Conservation (phyloP, 2,113 vertebrate genomes). For the Microtus ochrogaster region DNA sequence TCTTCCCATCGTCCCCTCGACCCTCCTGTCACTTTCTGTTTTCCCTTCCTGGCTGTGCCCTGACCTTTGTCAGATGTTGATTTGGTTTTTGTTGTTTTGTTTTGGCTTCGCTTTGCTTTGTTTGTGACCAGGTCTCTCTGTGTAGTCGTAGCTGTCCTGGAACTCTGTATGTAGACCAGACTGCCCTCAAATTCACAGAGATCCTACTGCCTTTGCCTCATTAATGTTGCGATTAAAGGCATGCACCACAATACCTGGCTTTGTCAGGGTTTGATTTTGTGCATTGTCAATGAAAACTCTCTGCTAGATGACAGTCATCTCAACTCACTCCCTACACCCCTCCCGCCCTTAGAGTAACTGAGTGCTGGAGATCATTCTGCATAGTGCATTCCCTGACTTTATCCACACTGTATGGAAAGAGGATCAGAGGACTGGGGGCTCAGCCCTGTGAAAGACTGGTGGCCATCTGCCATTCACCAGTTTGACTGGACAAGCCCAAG, state of each 20-base stretch:
- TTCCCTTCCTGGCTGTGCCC: background rate
- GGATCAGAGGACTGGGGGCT: background rate
- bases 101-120: background rate
- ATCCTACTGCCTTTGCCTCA: background rate
- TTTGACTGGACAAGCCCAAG: background rate
- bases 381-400: background rate
- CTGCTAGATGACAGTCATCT: background rate
- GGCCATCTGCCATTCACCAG: background rate
- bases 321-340: background rate
- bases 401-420: accelerated
- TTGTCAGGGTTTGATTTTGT: slow-evolving; percentile 28
- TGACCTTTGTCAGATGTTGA: background rate
- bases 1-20: too few species aligned
- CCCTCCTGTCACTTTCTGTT: background rate
- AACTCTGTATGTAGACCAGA: background rate
- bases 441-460: background rate
- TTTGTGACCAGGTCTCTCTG: background rate
- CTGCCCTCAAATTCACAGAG: background rate
- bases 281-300: background rate
- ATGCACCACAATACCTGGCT: background rate
- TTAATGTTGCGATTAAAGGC: background rate
- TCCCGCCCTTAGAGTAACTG: background rate
- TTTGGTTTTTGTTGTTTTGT: background rate
- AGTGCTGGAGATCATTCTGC: background rate
- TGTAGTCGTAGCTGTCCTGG: background rate